phyloP scores from a whole-genome alignment of 2,113 vertebrate species.

The Saimiri boliviensis region DNA sequence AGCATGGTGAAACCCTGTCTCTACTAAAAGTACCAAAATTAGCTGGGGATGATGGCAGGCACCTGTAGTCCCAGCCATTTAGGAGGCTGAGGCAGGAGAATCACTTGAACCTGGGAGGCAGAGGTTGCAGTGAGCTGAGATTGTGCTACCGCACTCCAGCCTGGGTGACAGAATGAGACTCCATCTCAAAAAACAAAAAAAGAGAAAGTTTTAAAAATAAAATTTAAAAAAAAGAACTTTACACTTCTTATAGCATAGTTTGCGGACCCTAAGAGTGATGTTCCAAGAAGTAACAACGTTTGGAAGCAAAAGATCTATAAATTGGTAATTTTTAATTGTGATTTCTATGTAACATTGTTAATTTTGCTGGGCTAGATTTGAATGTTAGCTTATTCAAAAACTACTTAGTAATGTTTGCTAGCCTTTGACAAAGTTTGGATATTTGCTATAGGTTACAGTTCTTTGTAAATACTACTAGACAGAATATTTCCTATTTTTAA shows the following conservation, averaged over 20 bases:
- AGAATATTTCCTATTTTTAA: background rate
- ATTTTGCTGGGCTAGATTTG: background rate
- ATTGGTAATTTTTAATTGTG: background rate
- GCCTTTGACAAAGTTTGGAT: background rate
- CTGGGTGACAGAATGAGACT: no score
- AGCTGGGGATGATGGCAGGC: no score
- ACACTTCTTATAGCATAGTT: background rate
- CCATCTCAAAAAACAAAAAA: no score
- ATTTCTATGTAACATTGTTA: background rate
- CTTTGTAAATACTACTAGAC: background rate
- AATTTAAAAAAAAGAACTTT: background rate
- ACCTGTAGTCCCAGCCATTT: no score
- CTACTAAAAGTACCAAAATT: no score
- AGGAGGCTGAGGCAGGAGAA: no score
- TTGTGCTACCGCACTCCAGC: no score
- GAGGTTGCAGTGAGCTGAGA: no score
- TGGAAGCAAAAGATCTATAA: background rate
- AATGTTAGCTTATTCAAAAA: constrained; percentile 3
- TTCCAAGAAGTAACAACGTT: background rate
- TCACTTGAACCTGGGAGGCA: no score
- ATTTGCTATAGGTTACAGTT: background rate
- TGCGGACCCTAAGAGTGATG: background rate
- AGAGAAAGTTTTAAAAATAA: no score
- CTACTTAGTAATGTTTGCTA: background rate
- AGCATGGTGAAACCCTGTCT: no score